Percentiles rank a stretch among this genome's conserved stretches.
These are phyloP conservation scores for Clupea harengus DNA, from an alignment of 2,113 vertebrate genomes.

Conservation along the genomic window DNA sequence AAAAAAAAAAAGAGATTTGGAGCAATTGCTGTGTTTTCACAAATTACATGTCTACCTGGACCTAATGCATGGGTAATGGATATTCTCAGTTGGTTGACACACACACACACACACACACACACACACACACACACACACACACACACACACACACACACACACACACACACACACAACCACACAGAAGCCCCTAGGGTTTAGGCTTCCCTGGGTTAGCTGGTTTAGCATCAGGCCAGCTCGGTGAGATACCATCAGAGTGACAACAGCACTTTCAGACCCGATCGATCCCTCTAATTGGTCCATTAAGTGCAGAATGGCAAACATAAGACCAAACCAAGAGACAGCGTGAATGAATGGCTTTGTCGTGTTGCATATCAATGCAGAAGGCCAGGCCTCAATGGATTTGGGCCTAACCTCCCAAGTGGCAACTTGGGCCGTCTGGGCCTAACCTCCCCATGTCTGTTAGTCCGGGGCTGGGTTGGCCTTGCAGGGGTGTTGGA, in stretches of 20 bases:
- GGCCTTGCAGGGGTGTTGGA: too few relatives aligned
- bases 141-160: not conserved
- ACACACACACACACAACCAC: not conserved
- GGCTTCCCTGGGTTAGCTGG: not conserved
- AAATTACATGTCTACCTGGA: not conserved
- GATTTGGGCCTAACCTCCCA: too few relatives aligned
- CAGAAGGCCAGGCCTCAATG: not conserved
- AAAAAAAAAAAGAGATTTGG: not conserved
- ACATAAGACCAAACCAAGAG: not conserved
- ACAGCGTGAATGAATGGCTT: not conserved
- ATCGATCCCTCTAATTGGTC: conserved; percentile 15
- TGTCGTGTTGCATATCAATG: not conserved
- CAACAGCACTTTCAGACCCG: not conserved
- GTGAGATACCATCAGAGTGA: not conserved
- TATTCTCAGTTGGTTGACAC: not conserved
- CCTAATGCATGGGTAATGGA: not conserved
- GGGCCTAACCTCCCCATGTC: too few relatives aligned
- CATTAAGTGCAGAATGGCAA: conserved; percentile 5
- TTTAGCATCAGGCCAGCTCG: not conserved
- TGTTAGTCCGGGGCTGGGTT: too few relatives aligned
- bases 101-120: not conserved
- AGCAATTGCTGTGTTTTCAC: not conserved
- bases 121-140: not conserved
- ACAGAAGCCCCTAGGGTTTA: not conserved
- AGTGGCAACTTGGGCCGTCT: too few relatives aligned